phyloP scores from a whole-genome alignment of 2,113 vertebrate species.

The Psilopsiagon aymara region DNA sequence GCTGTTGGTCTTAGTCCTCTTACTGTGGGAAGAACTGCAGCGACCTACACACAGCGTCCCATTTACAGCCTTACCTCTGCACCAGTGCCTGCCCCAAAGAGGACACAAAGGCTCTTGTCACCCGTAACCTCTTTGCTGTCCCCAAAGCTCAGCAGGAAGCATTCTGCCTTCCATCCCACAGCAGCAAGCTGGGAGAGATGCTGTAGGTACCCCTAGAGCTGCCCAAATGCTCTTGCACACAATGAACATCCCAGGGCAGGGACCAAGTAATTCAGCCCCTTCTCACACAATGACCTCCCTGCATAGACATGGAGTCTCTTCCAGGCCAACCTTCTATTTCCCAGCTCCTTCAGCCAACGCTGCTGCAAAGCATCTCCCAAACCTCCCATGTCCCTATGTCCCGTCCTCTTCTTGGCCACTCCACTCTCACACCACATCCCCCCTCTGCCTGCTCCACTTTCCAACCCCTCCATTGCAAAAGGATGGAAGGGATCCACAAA shows the following conservation, averaged over 20 bases:
- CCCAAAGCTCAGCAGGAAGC: background rate
- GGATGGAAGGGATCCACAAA: background rate
- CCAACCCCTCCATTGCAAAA: background rate
- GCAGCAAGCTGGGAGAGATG: background rate
- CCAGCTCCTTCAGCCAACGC: background rate
- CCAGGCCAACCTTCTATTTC: background rate
- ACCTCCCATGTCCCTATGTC: fast-evolving
- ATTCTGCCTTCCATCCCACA: background rate
- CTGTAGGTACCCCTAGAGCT: background rate
- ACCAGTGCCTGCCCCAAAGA: background rate
- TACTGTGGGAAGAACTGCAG: background rate
- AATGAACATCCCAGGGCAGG: background rate
- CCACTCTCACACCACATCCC: fast-evolving
- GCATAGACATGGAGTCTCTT: no score
- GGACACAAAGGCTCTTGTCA: fast-evolving
- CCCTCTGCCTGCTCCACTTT: background rate
- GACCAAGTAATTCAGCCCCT: background rate
- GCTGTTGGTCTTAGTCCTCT: fast-evolving
- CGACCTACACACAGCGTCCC: background rate
- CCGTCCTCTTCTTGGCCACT: background rate
- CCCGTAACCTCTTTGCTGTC: no score
- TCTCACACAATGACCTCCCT: background rate
- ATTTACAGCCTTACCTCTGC: background rate
- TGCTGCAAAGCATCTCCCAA: background rate
- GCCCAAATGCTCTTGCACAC: background rate